Percentiles rank a stretch among this genome's conserved stretches.
These are phyloP conservation scores for Diadromus collaris DNA, from an alignment of 2,888 invertebrate genomes.

Conservation along the genomic window DNA sequence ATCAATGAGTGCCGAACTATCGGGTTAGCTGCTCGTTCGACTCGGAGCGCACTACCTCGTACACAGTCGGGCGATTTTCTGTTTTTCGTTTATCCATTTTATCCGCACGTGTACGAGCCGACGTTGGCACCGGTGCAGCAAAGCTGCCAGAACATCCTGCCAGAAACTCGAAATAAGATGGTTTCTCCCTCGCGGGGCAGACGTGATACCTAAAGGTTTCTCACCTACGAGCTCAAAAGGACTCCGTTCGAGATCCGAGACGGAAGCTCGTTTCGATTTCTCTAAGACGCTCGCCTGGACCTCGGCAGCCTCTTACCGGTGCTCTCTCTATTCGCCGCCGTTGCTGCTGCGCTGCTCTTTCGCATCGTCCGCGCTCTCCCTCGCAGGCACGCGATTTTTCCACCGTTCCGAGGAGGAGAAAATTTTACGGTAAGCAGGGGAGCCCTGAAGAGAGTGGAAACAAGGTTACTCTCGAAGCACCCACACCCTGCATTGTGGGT, in stretches of 20 bases:
- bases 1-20: constrained; percentile 44
- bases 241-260: constrained; percentile 35
- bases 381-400: constrained; percentile 39
- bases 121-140: constrained; percentile 7
- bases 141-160: constrained; percentile 32
- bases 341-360: constrained; percentile 31
- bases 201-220: constrained; percentile 42
- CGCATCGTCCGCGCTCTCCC: constrained; percentile 10
- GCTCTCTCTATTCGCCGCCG: background rate
- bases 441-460: constrained; percentile 51
- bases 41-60: background rate
- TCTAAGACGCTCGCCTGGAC: background rate
- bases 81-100: background rate
- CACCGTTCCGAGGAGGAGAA: constrained; percentile 46
- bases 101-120: constrained; percentile 1
- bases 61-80: background rate
- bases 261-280: constrained; percentile 40
- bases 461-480: constrained; percentile 56
- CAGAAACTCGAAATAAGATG: constrained; percentile 15
- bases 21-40: constrained; percentile 32
- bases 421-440: constrained; percentile 57
- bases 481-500: constrained; percentile 26
- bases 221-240: constrained; percentile 31
- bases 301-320: constrained; percentile 1
- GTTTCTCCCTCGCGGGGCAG: constrained; percentile 11